Percentiles rank a stretch among this genome's conserved stretches.
These are phyloP conservation scores for rat (Rattus norvegicus) DNA, from an alignment of 2,113 vertebrate species.

Conservation along the genomic window DNA sequence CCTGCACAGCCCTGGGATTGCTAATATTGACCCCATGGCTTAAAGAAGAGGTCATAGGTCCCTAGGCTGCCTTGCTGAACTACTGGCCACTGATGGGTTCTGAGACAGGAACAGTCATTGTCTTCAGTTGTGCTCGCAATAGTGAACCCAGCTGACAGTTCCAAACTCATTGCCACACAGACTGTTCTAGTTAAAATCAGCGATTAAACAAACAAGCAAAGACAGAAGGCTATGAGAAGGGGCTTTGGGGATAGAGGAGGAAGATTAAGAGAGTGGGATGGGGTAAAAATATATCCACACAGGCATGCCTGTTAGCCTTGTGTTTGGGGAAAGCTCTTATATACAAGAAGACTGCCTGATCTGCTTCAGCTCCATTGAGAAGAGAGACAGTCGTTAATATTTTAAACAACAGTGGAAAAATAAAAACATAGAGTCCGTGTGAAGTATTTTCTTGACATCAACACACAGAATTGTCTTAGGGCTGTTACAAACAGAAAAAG, in stretches of 20 bases:
- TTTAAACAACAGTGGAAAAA: constrained; percentile 48
- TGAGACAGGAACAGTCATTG: neutral
- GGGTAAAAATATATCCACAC: neutral
- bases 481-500: constrained; percentile 10
- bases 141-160: neutral
- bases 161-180: neutral
- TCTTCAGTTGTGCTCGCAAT: neutral
- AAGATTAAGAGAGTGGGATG: neutral
- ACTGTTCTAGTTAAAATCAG: neutral
- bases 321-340: constrained; percentile 44
- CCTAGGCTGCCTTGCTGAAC: neutral
- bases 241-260: neutral
- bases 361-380: constrained; percentile 27
- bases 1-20: neutral
- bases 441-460: constrained; percentile 56
- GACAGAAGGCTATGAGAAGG: neutral
- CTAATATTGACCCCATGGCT: neutral
- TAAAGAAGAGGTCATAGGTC: neutral
- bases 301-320: constrained; percentile 12
- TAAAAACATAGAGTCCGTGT: constrained; percentile 32
- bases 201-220: neutral
- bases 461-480: constrained; percentile 59
- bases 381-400: constrained; percentile 6
- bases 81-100: neutral
- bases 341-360: neutral